A percentile compares a stretch with the other conserved stretches of the same genome.
These are phyloP conservation scores for Sciurus vulgaris DNA, from an alignment of 2,797 vertebrate species.

Conservation along the genomic window DNA sequence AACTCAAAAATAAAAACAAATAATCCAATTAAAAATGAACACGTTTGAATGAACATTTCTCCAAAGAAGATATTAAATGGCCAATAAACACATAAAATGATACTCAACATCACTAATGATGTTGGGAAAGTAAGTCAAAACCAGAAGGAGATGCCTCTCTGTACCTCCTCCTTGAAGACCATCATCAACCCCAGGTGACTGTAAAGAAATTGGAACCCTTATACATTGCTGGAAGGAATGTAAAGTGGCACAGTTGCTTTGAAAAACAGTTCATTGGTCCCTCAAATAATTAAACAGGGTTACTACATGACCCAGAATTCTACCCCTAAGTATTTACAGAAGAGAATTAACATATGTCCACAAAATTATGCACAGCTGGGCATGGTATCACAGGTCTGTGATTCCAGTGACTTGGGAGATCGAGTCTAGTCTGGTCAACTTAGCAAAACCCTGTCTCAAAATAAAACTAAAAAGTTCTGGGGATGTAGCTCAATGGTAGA, in stretches of 20 bases:
- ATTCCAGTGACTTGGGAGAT: too few species aligned
- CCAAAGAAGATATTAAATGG: neutral
- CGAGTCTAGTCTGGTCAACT: too few species aligned
- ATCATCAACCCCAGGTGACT: neutral
- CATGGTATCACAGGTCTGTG: too few species aligned
- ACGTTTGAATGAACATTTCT: slow-evolving; percentile 23
- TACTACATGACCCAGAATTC: neutral
- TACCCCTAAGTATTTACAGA: neutral
- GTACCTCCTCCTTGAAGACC: neutral
- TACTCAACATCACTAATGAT: neutral
- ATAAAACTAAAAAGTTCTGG: too few species aligned
- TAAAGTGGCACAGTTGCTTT: neutral
- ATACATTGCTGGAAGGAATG: neutral
- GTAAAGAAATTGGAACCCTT: neutral
- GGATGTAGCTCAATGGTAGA: too few species aligned
- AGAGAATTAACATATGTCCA: neutral
- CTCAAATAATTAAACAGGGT: neutral
- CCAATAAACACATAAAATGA: neutral
- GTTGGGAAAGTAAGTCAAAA: neutral
- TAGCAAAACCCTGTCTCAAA: too few species aligned
- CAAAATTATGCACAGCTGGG: neutral
- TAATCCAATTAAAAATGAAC: slow-evolving; percentile 11
- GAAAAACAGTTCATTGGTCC: neutral
- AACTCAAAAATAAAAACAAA: slow-evolving; percentile 43
- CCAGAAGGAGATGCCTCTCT: neutral